These are phyloP conservation scores for Synchiropus splendidus DNA, from an alignment of 2,113 vertebrate genomes.

Conservation along the genomic window DNA sequence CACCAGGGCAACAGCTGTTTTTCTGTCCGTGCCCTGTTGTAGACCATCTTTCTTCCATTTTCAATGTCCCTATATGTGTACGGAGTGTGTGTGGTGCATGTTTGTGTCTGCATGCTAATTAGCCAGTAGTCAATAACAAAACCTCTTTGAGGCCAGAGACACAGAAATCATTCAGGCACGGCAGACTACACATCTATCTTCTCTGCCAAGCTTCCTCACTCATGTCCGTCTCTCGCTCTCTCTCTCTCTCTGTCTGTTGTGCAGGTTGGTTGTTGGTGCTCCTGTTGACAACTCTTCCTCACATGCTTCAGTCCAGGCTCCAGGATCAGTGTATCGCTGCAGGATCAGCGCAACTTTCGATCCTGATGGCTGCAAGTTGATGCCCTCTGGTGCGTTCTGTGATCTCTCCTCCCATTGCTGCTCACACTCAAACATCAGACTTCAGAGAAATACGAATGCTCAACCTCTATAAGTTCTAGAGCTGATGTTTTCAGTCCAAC, in stretches of 20 bases:
- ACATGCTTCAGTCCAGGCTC: slow-evolving; percentile 51
- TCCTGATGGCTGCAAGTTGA: slow-evolving; percentile 30
- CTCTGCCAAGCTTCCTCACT: not conserved
- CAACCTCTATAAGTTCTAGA: too few species aligned
- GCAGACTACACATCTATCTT: slow-evolving; percentile 1
- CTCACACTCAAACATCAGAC: too few species aligned
- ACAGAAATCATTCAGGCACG: slow-evolving; percentile 35
- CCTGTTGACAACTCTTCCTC: slow-evolving; percentile 70
- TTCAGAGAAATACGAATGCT: too few species aligned
- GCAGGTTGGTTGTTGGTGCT: slow-evolving; percentile 83
- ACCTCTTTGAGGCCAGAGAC: slow-evolving; percentile 38
- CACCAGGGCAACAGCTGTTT: too few species aligned
- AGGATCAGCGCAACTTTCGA: slow-evolving; percentile 39
- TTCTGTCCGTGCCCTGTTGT: too few species aligned
- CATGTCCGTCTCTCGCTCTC: slow-evolving; percentile 4
- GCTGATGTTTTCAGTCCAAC: too few species aligned
- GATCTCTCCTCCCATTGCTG: too few species aligned
- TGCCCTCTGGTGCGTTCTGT: slow-evolving; percentile 32
- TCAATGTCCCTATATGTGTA: slow-evolving; percentile 1
- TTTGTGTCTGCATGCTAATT: slow-evolving; percentile 26
- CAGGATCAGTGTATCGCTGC: slow-evolving; percentile 82
- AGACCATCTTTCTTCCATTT: too few species aligned
- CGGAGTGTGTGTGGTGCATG: slow-evolving; percentile 4
- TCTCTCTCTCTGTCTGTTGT: slow-evolving; percentile 5
- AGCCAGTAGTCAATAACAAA: slow-evolving; percentile 20